Evolutionary conservation across 2,888 invertebrate genomes (phyloP), one percentile per base, ranked within the genome.

Genomic region (Ceraclea dissimilis): DNA sequence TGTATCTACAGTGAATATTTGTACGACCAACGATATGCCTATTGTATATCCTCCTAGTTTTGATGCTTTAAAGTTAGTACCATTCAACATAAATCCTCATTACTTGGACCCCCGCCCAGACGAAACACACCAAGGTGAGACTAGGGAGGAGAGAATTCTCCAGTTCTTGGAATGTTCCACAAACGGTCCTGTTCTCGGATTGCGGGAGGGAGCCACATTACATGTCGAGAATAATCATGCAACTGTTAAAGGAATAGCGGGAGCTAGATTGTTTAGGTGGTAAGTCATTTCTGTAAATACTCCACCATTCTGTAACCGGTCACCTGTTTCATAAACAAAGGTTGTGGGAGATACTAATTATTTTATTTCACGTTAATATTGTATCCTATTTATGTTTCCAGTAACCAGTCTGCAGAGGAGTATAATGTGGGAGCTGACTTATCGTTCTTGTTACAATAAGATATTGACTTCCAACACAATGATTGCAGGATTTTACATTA

Each of bases 1-100:
- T 76, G 86, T 91, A 13, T 86, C 90, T 10, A 90, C 91, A 1
- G 74, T 75, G 62, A 86, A 84, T 63, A 91, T 92, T 64, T 79
- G 85, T 65, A 91, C 90, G 2, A 91, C 91, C 49, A 92, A 92
- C 75, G 91, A 92, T 68, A 91, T 92, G 91, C 92, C 91, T 2
- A 88, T 92, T 56, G 81, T 80, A n/a, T 83, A 80, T 68, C 90
- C 90, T 43, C 87, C 88, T 21, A 78, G 78, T 51, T 87, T 90
- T 71, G 75, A 83, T 61, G 90, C 85, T 0, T 74, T 91, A 48
- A 76, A 78, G 34, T 74, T 91, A 54, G 82, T 91, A 13, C 87
- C 88, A 2, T 90, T 90, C 69, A 90, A 91, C 68, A 90, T 91
- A 58, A 92, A 92, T 70, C 89, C 91, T 10, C 92, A 92, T 70